Percentiles rank a stretch among this genome's conserved stretches.
phyloP scores from a whole-genome alignment of 30 jellyfish, hydroid and myxozoan species.

The Hydra vulgaris region DNA sequence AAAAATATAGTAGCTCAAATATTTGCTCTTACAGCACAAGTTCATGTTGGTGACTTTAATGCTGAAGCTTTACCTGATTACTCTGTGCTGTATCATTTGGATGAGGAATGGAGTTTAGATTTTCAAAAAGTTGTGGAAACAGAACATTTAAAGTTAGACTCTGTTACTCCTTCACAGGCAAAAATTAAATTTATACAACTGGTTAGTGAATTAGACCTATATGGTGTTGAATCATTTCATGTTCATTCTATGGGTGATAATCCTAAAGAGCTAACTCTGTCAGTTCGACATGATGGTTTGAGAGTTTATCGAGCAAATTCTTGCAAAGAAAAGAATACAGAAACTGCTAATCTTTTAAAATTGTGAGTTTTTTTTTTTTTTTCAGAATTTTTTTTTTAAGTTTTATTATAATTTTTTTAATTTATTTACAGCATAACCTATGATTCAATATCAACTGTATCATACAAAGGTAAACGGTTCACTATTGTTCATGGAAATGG shows the following conservation, averaged over 20 bases:
- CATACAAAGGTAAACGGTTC: constrained; percentile 89
- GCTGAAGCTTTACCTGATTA: constrained; percentile 73
- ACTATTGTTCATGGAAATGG: constrained; percentile 83
- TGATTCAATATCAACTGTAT: constrained; percentile 93
- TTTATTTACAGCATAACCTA: constrained; percentile 68
- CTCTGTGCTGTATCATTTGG: constrained; percentile 42
- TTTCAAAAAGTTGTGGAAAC: constrained; percentile 61
- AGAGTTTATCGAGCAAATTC: constrained; percentile 44
- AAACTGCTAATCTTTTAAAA: constrained; percentile 28
- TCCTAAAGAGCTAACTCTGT: constrained; percentile 47
- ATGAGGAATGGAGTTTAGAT: constrained; percentile 53
- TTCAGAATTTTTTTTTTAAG: not conserved
- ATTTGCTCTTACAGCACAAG: constrained; percentile 61
- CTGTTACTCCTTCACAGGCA: constrained; percentile 58
- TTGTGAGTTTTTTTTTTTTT: constrained; percentile 59
- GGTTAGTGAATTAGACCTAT: constrained; percentile 42
- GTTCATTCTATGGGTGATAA: constrained; percentile 72
- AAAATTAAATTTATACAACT: constrained; percentile 48
- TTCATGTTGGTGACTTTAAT: constrained; percentile 71
- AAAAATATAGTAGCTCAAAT: constrained; percentile 36
- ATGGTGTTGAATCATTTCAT: constrained; percentile 79
- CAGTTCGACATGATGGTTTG: constrained; percentile 89
- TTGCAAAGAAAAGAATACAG: constrained; percentile 5
- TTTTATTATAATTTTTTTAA: not conserved
- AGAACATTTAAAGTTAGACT: constrained; percentile 48